A percentile compares a stretch with the other conserved stretches of the same genome.
Evolutionary conservation across 2,113 vertebrate species (phyloP).

Genomic region (Cyphomyrus discorhynchus): DNA sequence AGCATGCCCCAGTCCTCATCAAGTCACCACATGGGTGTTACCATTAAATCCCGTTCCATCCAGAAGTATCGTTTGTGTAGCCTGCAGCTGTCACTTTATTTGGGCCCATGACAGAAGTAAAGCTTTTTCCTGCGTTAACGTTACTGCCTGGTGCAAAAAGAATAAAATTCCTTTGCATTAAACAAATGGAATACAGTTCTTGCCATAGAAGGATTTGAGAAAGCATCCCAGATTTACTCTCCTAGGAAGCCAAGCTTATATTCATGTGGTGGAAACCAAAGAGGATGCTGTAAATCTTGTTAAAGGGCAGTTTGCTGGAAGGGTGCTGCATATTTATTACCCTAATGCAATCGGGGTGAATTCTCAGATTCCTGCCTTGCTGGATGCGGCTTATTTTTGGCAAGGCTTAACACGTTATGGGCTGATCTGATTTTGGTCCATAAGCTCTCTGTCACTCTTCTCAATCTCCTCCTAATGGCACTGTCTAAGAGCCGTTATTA

Average conservation of each 20-base stretch:
- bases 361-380: constrained; percentile 22
- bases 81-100: not conserved
- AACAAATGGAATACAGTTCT: constrained; percentile 9
- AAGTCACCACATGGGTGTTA: not conserved
- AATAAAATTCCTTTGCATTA: constrained; percentile 6
- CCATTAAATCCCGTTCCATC: not conserved
- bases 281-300: constrained; percentile 14
- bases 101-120: not conserved
- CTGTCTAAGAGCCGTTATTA: constrained; percentile 40
- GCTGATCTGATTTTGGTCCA: constrained; percentile 1
- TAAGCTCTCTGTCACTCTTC: constrained; percentile 25
- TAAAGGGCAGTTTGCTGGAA: constrained; percentile 12
- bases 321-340: constrained; percentile 41
- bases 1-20: not conserved
- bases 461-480: constrained; percentile 37
- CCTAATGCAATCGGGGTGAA: constrained; percentile 40
- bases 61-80: not conserved
- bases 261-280: constrained; percentile 4
- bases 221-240: constrained; percentile 14
- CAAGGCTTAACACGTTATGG: constrained; percentile 17
- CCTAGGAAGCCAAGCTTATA: constrained; percentile 6
- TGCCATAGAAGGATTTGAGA: not conserved
- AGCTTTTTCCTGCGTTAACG: not conserved
- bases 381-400: constrained; percentile 21
- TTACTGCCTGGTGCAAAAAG: not conserved